These are phyloP conservation scores for Holothuria scabra DNA, from an alignment of 53 echinoderm and acorn worm species.

Conservation along the genomic window DNA sequence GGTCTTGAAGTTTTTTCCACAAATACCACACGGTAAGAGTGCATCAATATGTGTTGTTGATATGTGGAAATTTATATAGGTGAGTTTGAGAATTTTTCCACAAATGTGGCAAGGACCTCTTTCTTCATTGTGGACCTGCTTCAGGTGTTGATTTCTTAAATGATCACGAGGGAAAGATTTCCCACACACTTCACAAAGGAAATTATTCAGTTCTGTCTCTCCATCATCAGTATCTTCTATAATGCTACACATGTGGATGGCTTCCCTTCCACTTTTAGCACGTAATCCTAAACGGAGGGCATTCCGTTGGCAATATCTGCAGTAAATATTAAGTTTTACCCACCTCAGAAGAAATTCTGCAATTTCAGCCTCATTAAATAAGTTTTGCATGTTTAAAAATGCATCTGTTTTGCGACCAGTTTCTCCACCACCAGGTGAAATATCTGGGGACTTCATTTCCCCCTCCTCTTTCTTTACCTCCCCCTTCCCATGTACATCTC, in stretches of 20 bases:
- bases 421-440: too few species aligned
- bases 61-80: conserved; percentile 25
- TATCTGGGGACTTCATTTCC: too few species aligned
- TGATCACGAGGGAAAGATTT: conserved; percentile 47
- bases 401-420: too few species aligned
- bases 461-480: too few species aligned
- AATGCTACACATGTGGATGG: conserved; percentile 52
- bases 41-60: conserved; percentile 26
- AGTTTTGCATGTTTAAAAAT: too few species aligned
- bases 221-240: conserved; percentile 26
- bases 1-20: conserved; percentile 63
- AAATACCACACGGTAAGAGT: conserved; percentile 49
- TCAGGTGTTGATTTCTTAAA: background rate
- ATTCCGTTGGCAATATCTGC: too few species aligned
- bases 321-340: too few species aligned
- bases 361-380: too few species aligned
- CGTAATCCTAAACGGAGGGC: too few species aligned
- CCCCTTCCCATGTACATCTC: too few species aligned
- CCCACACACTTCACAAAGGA: conserved; percentile 63
- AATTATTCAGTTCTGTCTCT: background rate
- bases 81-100: conserved; percentile 7
- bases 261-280: background rate
- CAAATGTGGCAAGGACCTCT: conserved; percentile 29
- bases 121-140: background rate
- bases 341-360: too few species aligned